These are phyloP conservation scores for Coptotermes formosanus DNA, from an alignment of 1,140 invertebrate species.

Conservation along the genomic window DNA sequence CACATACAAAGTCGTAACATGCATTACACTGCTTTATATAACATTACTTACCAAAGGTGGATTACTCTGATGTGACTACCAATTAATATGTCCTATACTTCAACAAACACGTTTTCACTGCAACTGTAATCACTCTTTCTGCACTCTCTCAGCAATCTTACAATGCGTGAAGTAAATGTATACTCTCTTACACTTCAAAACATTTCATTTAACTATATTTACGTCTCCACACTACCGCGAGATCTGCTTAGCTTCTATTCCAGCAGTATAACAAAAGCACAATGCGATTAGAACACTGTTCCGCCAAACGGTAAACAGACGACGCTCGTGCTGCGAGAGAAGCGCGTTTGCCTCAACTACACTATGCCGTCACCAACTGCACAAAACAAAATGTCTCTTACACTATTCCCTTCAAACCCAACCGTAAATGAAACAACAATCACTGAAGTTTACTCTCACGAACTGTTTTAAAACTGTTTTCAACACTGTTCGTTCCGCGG, in stretches of 20 bases:
- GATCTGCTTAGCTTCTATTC: background rate
- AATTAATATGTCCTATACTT: background rate
- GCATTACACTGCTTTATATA: background rate
- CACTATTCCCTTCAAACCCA: background rate
- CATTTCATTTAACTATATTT: background rate
- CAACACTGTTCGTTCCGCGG: background rate
- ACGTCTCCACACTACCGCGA: background rate
- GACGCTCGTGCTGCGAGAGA: background rate
- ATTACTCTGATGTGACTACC: background rate
- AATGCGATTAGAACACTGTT: background rate
- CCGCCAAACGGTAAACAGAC: constrained; percentile 8
- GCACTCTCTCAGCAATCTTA: background rate
- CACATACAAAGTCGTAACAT: background rate
- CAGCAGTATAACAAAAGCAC: background rate
- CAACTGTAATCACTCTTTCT: background rate
- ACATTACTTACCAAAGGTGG: background rate
- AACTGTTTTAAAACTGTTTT: background rate
- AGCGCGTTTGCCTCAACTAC: background rate
- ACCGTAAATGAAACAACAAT: background rate
- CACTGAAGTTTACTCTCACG: background rate
- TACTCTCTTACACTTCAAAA: background rate
- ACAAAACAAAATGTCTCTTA: constrained; percentile 8
- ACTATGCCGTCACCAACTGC: background rate
- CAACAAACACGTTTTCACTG: background rate
- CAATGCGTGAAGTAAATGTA: background rate